Base-by-base conservation (phyloP, 1,140 invertebrate genomes). In the Laodelphax striatellus region DNA sequence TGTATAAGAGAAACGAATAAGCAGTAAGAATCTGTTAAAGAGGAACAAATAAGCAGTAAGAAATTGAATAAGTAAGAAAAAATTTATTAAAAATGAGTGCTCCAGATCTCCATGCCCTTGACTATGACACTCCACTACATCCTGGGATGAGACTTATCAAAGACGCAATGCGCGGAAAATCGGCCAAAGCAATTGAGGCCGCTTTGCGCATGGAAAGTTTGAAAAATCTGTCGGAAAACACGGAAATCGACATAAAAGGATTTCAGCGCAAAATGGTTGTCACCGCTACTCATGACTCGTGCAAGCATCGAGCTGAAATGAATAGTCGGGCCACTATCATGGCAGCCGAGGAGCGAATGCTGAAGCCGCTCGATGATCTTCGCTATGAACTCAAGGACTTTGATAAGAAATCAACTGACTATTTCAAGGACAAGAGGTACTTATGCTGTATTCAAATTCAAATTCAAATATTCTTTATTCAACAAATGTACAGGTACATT, bases 131-230 rank as follows among this genome's bases (percentile, higher is more conserved):
- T 50, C 62, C 71, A 11, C 24, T 58, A 4, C 69, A 72, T 16
- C 67, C 72, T 1, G 71, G 71, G 1, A 70, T 81, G 21, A 76
- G 79, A 71, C 67, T 76, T 75, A 64, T 77, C 66, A 67, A 72
- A 73, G 67, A 75, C 71, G 63, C 50, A 2, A 71, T 87, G 21
- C 77, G 79, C 61, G 85, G 84, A 46, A 87, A 85, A 75, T 88
- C 86, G 2, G 86, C 86, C 10, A 83, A 78, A 67, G 79, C 79
- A 28, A 88, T 88, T 64, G 83, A 83, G 67, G 79, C 80, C 64
- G 80, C 82, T 6, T 69, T 89, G 14, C 69, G 83, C 38, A 72
- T 77, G 6, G 78, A 82, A 62, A 82, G 79, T 57, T 73, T 77
- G 63, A 76, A 74, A 62, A 82, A 81, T 68, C 80, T 82, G 42